These are phyloP conservation scores for Crypturellus undulatus DNA, from an alignment of 2,113 vertebrate species.

Conservation along the genomic window DNA sequence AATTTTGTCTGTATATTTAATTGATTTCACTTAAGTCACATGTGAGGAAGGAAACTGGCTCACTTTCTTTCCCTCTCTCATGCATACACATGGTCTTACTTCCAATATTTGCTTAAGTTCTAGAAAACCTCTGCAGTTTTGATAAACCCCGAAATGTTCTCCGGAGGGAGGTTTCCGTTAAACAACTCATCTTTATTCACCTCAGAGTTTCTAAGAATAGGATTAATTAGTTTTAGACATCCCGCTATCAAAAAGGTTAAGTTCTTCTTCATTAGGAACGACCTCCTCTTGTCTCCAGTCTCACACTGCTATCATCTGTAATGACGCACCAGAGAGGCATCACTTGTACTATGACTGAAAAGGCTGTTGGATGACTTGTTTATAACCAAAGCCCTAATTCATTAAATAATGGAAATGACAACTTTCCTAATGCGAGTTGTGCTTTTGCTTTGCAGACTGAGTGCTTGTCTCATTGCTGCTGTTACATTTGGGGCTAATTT, in stretches of 20 bases:
- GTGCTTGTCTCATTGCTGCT: constrained; percentile 1
- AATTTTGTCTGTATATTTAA: background rate
- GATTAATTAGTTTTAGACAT: constrained; percentile 65
- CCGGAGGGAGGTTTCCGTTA: constrained; percentile 33
- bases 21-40: background rate
- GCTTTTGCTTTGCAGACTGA: constrained; percentile 12
- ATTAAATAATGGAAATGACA: constrained; percentile 56
- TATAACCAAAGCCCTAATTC: constrained; percentile 61
- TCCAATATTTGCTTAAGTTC: background rate
- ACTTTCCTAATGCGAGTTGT: constrained; percentile 1
- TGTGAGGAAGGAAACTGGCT: background rate
- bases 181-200: background rate
- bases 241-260: constrained; percentile 59
- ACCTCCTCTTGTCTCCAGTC: constrained; percentile 66
- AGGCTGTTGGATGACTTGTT: constrained; percentile 62
- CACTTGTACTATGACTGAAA: constrained; percentile 35
- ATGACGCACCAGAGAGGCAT: constrained; percentile 59
- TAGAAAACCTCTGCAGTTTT: constrained; percentile 35
- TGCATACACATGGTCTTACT: fast-evolving
- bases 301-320: constrained; percentile 59
- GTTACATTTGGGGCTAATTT: constrained; percentile 53
- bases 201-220: constrained; percentile 59
- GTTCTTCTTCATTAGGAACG: constrained; percentile 70
- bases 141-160: constrained; percentile 28
- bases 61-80: background rate